These are phyloP conservation scores for Bettongia penicillata DNA, from an alignment of 2,113 vertebrate species.

Conservation along the genomic window DNA sequence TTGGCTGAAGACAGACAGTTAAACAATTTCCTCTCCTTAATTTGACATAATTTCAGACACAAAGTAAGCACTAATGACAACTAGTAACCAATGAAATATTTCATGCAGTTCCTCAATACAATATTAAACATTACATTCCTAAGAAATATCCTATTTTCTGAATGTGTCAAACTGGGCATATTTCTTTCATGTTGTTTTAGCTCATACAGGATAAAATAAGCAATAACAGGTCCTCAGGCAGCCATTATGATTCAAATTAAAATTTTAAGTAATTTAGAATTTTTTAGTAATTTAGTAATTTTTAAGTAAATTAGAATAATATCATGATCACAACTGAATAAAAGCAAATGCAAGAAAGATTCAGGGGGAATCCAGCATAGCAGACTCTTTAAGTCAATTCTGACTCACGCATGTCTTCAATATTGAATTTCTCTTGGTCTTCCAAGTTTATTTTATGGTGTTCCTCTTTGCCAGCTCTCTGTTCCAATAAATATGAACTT, in stretches of 20 bases:
- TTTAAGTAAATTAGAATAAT: neutral
- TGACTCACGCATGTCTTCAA: neutral
- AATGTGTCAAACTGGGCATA: neutral
- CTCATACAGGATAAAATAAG: neutral
- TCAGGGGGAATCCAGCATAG: neutral
- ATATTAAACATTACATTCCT: neutral
- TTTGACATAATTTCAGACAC: neutral
- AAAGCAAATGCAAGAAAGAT: neutral
- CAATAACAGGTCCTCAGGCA: neutral
- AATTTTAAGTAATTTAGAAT: neutral
- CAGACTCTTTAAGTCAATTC: neutral
- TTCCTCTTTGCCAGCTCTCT: neutral
- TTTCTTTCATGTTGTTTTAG: neutral
- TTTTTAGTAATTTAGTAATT: no score
- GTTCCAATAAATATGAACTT: neutral
- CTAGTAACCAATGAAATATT: neutral
- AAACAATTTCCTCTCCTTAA: neutral
- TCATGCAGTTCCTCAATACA: neutral
- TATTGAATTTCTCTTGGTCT: neutral
- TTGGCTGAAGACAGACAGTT: neutral
- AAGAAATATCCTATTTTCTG: neutral
- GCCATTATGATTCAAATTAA: neutral
- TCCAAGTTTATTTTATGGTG: neutral
- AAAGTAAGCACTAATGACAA: neutral
- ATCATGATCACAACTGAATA: neutral